Percentiles rank a stretch among this genome's conserved stretches.
These are phyloP conservation scores for Erythrolamprus reginae DNA, from an alignment of 2,113 vertebrate genomes.

Conservation along the genomic window DNA sequence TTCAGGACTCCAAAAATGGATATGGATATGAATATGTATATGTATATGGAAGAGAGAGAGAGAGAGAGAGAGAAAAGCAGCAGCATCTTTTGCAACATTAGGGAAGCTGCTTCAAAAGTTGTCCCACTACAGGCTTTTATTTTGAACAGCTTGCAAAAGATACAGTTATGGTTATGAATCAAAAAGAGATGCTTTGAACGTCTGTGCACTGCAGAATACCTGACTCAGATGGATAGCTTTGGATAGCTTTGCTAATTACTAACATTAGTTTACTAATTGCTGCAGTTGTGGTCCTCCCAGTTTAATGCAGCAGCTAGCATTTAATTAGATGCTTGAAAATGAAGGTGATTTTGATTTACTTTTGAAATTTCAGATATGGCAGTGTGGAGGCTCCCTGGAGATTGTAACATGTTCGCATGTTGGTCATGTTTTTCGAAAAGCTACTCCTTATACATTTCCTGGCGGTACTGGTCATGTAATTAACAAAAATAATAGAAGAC, in stretches of 20 bases:
- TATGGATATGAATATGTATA: no score
- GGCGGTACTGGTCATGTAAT: conserved; percentile 98
- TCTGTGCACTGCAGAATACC: neutral
- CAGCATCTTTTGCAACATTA: neutral
- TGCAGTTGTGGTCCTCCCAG: neutral
- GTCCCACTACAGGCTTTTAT: neutral
- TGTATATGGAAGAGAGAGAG: no score
- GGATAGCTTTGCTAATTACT: neutral
- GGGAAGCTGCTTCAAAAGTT: neutral
- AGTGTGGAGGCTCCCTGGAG: conserved; percentile 92
- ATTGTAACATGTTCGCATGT: conserved; percentile 97
- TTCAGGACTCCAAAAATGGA: neutral
- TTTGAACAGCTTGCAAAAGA: neutral
- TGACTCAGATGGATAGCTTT: neutral
- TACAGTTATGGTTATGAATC: neutral
- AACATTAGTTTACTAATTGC: neutral
- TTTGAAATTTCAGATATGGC: conserved; percentile 81
- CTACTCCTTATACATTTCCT: conserved; percentile 95
- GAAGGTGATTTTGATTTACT: neutral
- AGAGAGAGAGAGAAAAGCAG: neutral
- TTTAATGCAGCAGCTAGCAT: neutral
- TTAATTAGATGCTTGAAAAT: neutral
- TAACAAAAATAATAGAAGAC: conserved; percentile 95
- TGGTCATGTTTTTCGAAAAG: conserved; percentile 95
- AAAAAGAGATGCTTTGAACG: neutral